A percentile compares a stretch with the other conserved stretches of the same genome.
phyloP scores from a whole-genome alignment of 2,113 vertebrate genomes.

The Pachyramphus minor region DNA sequence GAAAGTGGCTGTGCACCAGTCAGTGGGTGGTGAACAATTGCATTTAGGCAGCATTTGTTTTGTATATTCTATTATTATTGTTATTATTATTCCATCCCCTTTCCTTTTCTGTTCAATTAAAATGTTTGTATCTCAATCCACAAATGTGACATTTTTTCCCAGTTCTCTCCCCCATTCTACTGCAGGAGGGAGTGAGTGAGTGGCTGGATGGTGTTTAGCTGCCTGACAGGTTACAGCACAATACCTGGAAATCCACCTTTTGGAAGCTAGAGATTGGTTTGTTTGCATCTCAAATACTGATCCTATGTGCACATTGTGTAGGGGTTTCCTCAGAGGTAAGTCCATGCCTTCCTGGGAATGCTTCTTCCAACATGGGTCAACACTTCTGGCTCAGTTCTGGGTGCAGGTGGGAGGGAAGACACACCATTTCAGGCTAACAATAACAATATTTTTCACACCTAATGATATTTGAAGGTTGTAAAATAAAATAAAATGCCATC shows the following conservation, averaged over 20 bases:
- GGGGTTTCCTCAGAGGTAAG: neutral
- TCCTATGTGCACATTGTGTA: accelerated
- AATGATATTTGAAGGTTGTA: neutral
- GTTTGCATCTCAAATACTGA: neutral
- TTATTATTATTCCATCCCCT: neutral
- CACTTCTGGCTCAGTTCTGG: neutral
- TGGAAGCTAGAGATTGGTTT: neutral
- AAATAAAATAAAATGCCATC: neutral
- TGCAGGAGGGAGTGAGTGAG: neutral
- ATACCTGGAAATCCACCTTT: neutral
- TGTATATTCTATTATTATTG: no score
- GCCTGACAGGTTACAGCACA: neutral
- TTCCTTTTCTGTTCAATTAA: neutral
- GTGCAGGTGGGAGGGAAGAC: neutral
- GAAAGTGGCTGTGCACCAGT: neutral
- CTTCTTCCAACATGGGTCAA: neutral
- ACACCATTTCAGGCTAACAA: neutral
- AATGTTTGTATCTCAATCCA: neutral
- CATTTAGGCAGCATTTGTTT: neutral
- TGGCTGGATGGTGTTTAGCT: neutral
- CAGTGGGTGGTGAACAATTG: neutral
- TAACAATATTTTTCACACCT: neutral
- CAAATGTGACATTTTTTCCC: neutral
- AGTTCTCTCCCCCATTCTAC: neutral
- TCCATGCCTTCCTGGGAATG: neutral